Evolutionary conservation across 2,797 vertebrate species (phyloP).

Genomic region (Pseudomugil tenellus): DNA sequence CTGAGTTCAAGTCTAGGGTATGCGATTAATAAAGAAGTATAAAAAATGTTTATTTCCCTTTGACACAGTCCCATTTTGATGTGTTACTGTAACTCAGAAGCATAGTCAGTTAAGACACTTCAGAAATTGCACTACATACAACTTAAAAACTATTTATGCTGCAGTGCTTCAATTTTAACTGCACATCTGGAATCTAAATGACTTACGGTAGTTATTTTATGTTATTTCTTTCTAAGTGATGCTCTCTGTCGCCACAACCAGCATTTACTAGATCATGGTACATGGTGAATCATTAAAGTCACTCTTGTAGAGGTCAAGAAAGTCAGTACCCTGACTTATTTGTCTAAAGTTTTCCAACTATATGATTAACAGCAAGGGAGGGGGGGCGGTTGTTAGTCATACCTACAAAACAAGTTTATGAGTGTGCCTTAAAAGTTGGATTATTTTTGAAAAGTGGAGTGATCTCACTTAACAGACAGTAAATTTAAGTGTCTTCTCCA

Average conservation of each 20-base stretch:
- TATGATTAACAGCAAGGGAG: not conserved
- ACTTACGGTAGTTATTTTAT: too few relatives aligned
- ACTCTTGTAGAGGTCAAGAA: not conserved
- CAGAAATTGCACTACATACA: not conserved
- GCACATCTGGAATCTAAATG: too few relatives aligned
- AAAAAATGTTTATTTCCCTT: too few relatives aligned
- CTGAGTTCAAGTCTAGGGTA: not conserved
- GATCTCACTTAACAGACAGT: not conserved
- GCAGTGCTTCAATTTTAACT: too few relatives aligned
- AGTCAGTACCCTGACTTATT: not conserved
- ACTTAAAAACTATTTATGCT: too few relatives aligned
- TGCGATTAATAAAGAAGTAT: not conserved
- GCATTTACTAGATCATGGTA: not conserved
- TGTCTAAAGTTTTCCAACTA: not conserved
- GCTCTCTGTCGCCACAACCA: not conserved
- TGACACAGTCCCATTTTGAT: too few relatives aligned
- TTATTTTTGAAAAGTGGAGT: not conserved
- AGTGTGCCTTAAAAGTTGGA: not conserved
- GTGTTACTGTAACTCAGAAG: too few relatives aligned
- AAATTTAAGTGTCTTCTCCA: not conserved
- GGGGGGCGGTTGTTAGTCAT: not conserved
- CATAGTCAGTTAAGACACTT: not conserved
- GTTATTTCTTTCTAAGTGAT: not conserved
- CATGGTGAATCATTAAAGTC: not conserved
- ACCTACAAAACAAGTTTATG: not conserved